Conservation (phyloP, 2,888 invertebrate species). For the Plagodis dolabraria region DNA sequence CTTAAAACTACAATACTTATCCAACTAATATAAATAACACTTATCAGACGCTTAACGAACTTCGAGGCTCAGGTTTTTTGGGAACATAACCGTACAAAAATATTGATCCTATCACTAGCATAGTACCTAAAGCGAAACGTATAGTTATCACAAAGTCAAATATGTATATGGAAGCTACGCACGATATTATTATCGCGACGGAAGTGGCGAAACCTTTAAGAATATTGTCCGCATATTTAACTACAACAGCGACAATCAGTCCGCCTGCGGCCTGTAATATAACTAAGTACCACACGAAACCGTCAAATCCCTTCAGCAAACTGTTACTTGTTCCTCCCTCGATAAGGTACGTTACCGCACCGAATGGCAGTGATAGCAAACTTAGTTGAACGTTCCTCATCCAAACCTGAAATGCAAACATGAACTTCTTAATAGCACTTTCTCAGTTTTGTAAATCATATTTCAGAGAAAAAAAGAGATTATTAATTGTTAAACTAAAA, state of each 20-base stretch:
- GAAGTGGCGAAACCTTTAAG: conserved; percentile 99
- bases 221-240: conserved; percentile 99
- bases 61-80: conserved; percentile 69
- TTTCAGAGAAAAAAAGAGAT: too few species aligned
- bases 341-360: conserved; percentile 90
- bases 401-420: conserved; percentile 87
- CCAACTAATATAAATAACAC: conserved; percentile 35
- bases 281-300: conserved; percentile 95
- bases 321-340: conserved; percentile 90
- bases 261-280: conserved; percentile 97
- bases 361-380: conserved; percentile 95
- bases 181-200: conserved; percentile 97
- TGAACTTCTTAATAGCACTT: not conserved
- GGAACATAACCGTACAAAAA: conserved; percentile 96
- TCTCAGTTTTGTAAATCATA: not conserved
- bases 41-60: conserved; percentile 69
- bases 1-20: not conserved
- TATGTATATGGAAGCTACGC: conserved; percentile 95
- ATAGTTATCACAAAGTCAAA: conserved; percentile 94
- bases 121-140: conserved; percentile 94
- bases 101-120: conserved; percentile 96
- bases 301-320: conserved; percentile 88
- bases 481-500: too few species aligned
- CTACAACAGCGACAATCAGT: conserved; percentile 98
- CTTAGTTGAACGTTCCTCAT: conserved; percentile 99